Base-by-base conservation (phyloP, 2,797 vertebrate genomes). In the Ctenopoma kingsleyae region DNA sequence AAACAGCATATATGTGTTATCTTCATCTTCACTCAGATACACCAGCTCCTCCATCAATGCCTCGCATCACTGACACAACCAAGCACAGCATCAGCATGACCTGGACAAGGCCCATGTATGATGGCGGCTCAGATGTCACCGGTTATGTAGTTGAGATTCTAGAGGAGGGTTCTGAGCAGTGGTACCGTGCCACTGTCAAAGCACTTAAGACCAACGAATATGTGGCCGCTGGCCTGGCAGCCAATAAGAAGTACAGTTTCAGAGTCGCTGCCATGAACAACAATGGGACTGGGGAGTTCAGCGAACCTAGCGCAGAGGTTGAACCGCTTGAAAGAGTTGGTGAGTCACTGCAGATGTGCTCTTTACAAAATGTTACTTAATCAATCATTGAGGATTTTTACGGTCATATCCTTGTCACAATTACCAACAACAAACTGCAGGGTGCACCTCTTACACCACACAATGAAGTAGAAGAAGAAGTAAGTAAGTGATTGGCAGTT, bases 51-150 rank as follows among this genome's bases (percentile, higher is more conserved):
- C 98, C 98, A 66, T 98, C 98, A 15, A 80, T 87, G 80, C 98
- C 98, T 78, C 96, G 96, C 85, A 95, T 98, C 90, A 96, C 94
- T 10, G 97, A 99, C 87, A 97, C 97, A 23, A 98, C 97, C 67
- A 98, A 96, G 84, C 95, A 95, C 83, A 99, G 97, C 90, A 97
- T 99, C 86, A 97, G 94, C 80, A 93, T 99, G 93, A 95, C 92
- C 52, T 99, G 98, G 98, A 98, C 97, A 67, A 95, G 97, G 80
- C 97, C 98, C 54, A 97, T 95, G 89, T 99, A 99, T 1, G 98
- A 99, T 0, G 98, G 98, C 8, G 98, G 98, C 56, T 91, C 95
- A 69, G 95, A 98, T 53, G 96, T 99, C 80, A 91, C 91, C 7
- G 97, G 98, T 58, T 99, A 99, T 0, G 81, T 99, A 64, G 93